phyloP scores from a whole-genome alignment of 2,888 invertebrate species.

The Urechis unicinctus region DNA sequence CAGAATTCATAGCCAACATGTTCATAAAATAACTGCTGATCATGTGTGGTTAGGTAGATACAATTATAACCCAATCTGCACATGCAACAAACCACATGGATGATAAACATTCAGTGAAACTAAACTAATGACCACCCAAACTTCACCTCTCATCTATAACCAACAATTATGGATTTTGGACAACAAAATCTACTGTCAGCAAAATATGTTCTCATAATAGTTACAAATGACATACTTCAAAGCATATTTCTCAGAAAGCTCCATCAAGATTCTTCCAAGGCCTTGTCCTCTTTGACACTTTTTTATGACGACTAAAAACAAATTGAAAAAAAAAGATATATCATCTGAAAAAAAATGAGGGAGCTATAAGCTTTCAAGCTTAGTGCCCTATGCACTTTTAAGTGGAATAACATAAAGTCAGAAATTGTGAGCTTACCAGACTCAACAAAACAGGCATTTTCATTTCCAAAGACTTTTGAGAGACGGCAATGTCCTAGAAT shows the following conservation, averaged over 20 bases:
- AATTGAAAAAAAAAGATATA: background rate
- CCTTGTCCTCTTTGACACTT: slow-evolving; percentile 39
- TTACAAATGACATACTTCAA: slow-evolving; percentile 7
- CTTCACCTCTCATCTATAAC: too few relatives aligned
- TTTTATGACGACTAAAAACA: slow-evolving; percentile 33
- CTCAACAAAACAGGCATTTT: slow-evolving; percentile 37
- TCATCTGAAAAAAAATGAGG: background rate
- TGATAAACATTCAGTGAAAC: too few relatives aligned
- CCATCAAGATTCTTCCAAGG: slow-evolving; percentile 48
- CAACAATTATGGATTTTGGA: too few relatives aligned
- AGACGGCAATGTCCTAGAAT: slow-evolving; percentile 41
- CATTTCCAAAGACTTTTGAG: slow-evolving; percentile 30
- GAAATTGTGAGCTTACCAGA: slow-evolving; percentile 29
- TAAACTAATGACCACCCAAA: too few relatives aligned
- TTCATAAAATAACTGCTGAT: slow-evolving; percentile 49
- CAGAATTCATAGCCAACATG: slow-evolving; percentile 45
- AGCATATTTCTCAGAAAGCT: slow-evolving; percentile 35
- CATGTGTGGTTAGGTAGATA: slow-evolving; percentile 48
- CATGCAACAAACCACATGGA: too few relatives aligned
- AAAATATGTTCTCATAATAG: background rate
- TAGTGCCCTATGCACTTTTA: too few relatives aligned
- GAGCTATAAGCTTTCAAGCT: too few relatives aligned
- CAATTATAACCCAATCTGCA: slow-evolving; percentile 34
- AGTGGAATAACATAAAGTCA: background rate
- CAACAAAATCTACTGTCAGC: too few relatives aligned